Evolutionary conservation across 2,113 vertebrate species (phyloP), one percentile per base, ranked within the genome.

Genomic region (Clupea harengus): DNA sequence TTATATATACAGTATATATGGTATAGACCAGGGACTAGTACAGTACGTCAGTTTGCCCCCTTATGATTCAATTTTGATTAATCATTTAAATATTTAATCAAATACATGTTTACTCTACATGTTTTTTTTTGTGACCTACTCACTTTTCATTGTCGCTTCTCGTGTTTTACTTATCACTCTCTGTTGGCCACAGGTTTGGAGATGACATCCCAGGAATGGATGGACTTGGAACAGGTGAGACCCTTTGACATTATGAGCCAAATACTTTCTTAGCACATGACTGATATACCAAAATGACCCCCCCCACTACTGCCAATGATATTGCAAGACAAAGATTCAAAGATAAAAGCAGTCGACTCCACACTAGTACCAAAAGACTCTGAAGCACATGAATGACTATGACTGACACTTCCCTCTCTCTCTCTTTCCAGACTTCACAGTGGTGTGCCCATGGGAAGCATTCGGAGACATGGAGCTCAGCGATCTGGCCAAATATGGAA

Each of bases 151-250:
- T 54, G 52, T 54, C 7, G 20, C n/a, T 7, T 8, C 4, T 28
- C 15, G 28, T 44, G 15, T 15, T 44, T 78, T 78, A 78, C 72
- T 0, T 78, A 5, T 81, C 32, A n/a, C 75, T 57, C 7, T 67
- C 9, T 81, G 10, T 18, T 81, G 28, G 18, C 4, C 54, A 47
- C 87, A 98, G 97, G 80, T 98, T 99, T 85, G 97, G 97, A 91
- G 97, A 99, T 81, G 97, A 99, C 90, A 99, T 99, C 84, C 97
- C 98, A 25, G 97, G 97, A 89, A 98, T 99, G 97, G 97, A 98
- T 86, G 97, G 97, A 1, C 95, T 99, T 5, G 98, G 97, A 92
- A 98, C 96, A 94, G 96, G 95, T 97, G 91, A 28, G 15, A 78
- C 49, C 7, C 39, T n/a, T n/a, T n/a, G n/a, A 22, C 49, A 39